phyloP scores from a whole-genome alignment of 2,888 invertebrate genomes.

The Tipula unca region DNA sequence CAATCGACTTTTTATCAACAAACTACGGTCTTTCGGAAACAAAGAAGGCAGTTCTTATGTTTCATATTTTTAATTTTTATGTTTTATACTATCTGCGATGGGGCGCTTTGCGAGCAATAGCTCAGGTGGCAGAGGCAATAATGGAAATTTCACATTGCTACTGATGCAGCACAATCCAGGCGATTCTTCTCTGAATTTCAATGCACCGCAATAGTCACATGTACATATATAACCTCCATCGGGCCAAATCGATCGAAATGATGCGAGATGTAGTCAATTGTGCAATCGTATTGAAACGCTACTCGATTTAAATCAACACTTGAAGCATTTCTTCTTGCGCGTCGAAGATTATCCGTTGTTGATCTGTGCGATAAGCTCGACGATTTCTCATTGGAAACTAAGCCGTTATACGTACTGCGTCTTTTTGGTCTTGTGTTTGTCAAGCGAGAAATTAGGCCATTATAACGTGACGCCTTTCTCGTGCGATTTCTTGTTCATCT shows the following conservation, averaged over 20 bases:
- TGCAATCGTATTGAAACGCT: not conserved
- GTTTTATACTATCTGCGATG: too few relatives aligned
- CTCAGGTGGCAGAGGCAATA: not conserved
- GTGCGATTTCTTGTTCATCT: constrained; percentile 27
- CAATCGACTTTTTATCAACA: too few relatives aligned
- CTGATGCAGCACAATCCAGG: not conserved
- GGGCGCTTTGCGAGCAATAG: too few relatives aligned
- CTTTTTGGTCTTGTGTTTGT: constrained; percentile 26
- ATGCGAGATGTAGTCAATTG: not conserved
- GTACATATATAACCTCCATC: not conserved
- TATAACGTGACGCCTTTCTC: constrained; percentile 22
- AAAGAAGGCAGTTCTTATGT: too few relatives aligned
- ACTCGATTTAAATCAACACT: not conserved
- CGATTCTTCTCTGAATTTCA: not conserved
- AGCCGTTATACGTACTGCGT: constrained; percentile 23
- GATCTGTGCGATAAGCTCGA: too few relatives aligned
- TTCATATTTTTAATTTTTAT: too few relatives aligned
- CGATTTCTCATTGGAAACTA: too few relatives aligned
- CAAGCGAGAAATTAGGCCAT: constrained; percentile 25
- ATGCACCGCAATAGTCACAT: not conserved
- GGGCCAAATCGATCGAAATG: not conserved
- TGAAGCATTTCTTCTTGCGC: too few relatives aligned
- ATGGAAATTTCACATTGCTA: not conserved
- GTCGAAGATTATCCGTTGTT: too few relatives aligned
- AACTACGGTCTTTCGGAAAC: too few relatives aligned